These are phyloP conservation scores for Varanus salvator DNA, from an alignment of 2,113 vertebrate genomes.

Conservation along the genomic window DNA sequence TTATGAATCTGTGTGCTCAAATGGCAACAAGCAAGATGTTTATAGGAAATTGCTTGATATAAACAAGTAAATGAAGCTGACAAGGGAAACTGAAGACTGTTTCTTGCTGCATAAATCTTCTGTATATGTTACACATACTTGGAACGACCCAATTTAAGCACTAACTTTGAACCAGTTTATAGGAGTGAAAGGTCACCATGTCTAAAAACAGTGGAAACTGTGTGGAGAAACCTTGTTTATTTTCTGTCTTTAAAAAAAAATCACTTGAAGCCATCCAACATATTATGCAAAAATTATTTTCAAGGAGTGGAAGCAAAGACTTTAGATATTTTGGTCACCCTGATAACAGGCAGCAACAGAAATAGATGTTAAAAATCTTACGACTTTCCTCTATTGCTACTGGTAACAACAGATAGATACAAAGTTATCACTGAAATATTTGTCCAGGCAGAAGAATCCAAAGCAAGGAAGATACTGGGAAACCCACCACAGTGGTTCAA, in stretches of 20 bases:
- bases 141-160: constrained; percentile 71
- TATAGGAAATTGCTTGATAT: constrained; percentile 19
- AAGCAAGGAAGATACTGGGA: neutral
- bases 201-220: constrained; percentile 78
- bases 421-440: constrained; percentile 43
- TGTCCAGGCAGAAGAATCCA: constrained; percentile 33
- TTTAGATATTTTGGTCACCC: constrained; percentile 61
- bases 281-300: constrained; percentile 72
- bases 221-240: constrained; percentile 76
- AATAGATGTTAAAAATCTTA: constrained; percentile 66
- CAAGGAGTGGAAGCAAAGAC: constrained; percentile 63
- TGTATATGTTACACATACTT: constrained; percentile 72
- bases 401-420: constrained; percentile 51
- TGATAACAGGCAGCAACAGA: constrained; percentile 68
- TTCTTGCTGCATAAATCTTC: constrained; percentile 70
- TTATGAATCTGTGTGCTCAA: constrained; percentile 5
- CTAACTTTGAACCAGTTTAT: constrained; percentile 74
- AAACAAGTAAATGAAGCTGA: constrained; percentile 66
- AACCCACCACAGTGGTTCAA: neutral
- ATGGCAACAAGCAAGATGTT: constrained; percentile 5
- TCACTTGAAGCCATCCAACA: constrained; percentile 66
- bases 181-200: constrained; percentile 74
- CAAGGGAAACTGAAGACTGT: constrained; percentile 55
- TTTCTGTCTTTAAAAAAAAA: constrained; percentile 77
- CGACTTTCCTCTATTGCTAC: constrained; percentile 54